Conservation (phyloP, 2,797 vertebrate species). For the Diplodus puntazzo region DNA sequence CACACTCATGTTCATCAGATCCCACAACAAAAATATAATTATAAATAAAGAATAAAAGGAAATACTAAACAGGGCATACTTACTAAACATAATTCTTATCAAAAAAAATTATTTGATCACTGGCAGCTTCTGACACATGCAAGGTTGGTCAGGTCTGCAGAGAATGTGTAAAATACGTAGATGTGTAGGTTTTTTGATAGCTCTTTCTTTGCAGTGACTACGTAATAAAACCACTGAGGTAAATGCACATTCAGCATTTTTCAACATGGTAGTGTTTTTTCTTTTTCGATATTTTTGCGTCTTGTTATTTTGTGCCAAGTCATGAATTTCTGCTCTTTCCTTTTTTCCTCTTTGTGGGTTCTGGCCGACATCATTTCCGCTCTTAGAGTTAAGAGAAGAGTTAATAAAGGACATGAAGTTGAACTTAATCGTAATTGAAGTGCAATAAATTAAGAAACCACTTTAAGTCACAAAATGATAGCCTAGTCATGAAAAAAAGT, state of each 20-base stretch:
- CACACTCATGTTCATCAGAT: constrained; percentile 5
- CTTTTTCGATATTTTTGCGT: constrained; percentile 28
- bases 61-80: not conserved
- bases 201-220: constrained; percentile 13
- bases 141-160: constrained; percentile 18
- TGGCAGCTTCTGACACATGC: constrained; percentile 1
- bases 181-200: constrained; percentile 6
- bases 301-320: constrained; percentile 26
- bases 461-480: constrained; percentile 68
- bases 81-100: not conserved
- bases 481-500: constrained; percentile 49
- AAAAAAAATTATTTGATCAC: constrained; percentile 10
- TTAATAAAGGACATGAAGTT: constrained; percentile 55
- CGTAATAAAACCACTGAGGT: not conserved
- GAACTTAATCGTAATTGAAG: constrained; percentile 58
- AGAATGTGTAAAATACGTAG: constrained; percentile 8
- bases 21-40: not conserved
- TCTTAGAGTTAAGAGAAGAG: constrained; percentile 13
- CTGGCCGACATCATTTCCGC: constrained; percentile 38
- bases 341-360: constrained; percentile 15
- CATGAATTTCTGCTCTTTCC: not conserved
- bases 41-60: not conserved
- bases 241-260: constrained; percentile 32
- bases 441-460: constrained; percentile 69
- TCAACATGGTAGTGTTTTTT: constrained; percentile 10